Evolutionary conservation across 2,888 invertebrate genomes (phyloP), one percentile per base, ranked within the genome.

Genomic region (Saturnia japonica): DNA sequence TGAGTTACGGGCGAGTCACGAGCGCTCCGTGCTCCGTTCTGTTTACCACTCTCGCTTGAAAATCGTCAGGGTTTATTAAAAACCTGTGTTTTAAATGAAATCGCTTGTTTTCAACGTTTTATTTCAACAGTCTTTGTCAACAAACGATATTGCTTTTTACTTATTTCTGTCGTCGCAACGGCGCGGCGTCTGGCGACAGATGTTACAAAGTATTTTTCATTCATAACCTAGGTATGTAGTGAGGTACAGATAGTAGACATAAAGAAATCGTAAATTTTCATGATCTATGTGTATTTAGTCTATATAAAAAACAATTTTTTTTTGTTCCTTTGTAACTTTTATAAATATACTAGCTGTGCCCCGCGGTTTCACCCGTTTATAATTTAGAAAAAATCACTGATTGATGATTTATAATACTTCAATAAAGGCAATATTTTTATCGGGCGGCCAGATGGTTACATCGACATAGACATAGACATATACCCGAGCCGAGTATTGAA

Each of bases 31-130:
- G 67, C 67, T 40, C 64, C 40, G 40, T 28, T 19, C 25, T 60
- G 57, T 60, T 60, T 60, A 60, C 57, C 62, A 22, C 34, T 16
- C 34, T n/a, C 40, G 64, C 34, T 64, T 64, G 64, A 40, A 34
- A 42, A 47, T 64, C 64, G 47, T 45, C 69, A 22, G 54, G 42
- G 54, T 51, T 67, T 70, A 67, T 70, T 67, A 67, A 70, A 54
- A 70, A 70, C 25, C 54, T 54, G 43, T 70, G 54, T 70, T 70
- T 70, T 54, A 43, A 70, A 70, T 67, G 22, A 19, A 51, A 70
- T 66, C 69, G 28, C 64, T 69, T 67, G 67, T 67, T 70, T 57
- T 67, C 42, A 57, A 22, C 66, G 54, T 64, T 64, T 64, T 64
- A 40, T 64, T 40, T 19, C 64, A 1, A 16, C 19, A 34, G 43